phyloP scores from a whole-genome alignment of 2,797 vertebrate species.

The Okamejei kenojei region DNA sequence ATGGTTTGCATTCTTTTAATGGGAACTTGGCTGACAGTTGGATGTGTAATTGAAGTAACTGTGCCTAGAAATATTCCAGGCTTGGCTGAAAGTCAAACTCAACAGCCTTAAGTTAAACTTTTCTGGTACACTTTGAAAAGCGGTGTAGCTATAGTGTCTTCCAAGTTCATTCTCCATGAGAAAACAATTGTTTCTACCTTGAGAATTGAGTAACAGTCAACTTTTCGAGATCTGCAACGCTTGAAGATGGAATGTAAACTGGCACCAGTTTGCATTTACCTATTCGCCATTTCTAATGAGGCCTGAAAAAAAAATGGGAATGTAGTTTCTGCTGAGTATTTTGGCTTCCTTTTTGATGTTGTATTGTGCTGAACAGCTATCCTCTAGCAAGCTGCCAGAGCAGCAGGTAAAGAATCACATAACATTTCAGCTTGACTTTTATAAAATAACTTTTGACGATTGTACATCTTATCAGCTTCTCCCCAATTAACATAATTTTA shows the following conservation, averaged over 20 bases:
- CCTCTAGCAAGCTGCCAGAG: background rate
- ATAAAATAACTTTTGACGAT: background rate
- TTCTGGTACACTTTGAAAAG: background rate
- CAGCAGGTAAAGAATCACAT: background rate
- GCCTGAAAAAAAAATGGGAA: slow-evolving; percentile 48
- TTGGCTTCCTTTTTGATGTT: slow-evolving; percentile 42
- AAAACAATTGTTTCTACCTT: background rate
- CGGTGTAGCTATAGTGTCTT: background rate
- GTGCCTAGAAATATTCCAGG: background rate
- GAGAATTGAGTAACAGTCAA: background rate
- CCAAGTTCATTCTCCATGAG: background rate
- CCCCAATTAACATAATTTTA: background rate
- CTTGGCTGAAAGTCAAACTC: background rate
- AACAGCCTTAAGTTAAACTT: background rate
- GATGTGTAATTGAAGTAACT: background rate
- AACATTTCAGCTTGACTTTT: too few species aligned
- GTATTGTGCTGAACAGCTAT: slow-evolving; percentile 39
- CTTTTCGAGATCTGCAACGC: background rate
- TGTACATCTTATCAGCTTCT: background rate
- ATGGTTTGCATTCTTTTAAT: slow-evolving; percentile 13
- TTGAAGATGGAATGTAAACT: slow-evolving; percentile 26
- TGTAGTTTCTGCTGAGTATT: slow-evolving; percentile 48
- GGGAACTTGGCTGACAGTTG: background rate
- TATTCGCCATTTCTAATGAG: slow-evolving; percentile 39
- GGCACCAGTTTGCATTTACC: slow-evolving; percentile 26